A percentile compares a stretch with the other conserved stretches of the same genome.
Evolutionary conservation across 2,113 vertebrate species (phyloP).

Genomic region (Silurus meridionalis): DNA sequence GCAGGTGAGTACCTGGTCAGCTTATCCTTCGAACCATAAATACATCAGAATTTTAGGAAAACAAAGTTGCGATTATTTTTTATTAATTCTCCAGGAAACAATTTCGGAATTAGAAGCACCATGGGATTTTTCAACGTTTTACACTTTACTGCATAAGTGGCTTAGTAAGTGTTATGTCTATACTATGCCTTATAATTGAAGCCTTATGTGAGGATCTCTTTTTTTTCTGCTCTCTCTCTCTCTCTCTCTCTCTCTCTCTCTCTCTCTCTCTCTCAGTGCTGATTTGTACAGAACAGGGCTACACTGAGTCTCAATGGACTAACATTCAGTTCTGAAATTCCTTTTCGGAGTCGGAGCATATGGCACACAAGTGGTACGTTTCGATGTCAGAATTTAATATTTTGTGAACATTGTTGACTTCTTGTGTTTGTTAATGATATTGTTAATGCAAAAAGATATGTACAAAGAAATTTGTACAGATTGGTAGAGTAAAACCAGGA

Average conservation of each 20-base stretch:
- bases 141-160: neutral
- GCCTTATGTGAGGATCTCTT: conserved; percentile 84
- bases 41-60: neutral
- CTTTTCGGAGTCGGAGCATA: conserved; percentile 5
- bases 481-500: neutral
- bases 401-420: neutral
- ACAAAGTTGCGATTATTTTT: neutral
- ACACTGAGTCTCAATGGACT: neutral
- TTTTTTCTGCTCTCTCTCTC: conserved; percentile 51
- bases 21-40: neutral
- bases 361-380: neutral
- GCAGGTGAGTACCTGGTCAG: neutral
- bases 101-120: neutral
- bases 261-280: neutral
- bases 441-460: neutral
- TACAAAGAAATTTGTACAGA: neutral
- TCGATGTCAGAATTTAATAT: neutral
- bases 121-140: neutral
- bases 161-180: conserved; percentile 59
- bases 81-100: neutral
- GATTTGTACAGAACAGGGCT: conserved; percentile 1
- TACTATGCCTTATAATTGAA: conserved; percentile 83
- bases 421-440: neutral
- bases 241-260: conserved; percentile 13
- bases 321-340: conserved; percentile 29